These are phyloP conservation scores for Leptodactylus fuscus DNA, from an alignment of 2,113 vertebrate species.

Conservation along the genomic window DNA sequence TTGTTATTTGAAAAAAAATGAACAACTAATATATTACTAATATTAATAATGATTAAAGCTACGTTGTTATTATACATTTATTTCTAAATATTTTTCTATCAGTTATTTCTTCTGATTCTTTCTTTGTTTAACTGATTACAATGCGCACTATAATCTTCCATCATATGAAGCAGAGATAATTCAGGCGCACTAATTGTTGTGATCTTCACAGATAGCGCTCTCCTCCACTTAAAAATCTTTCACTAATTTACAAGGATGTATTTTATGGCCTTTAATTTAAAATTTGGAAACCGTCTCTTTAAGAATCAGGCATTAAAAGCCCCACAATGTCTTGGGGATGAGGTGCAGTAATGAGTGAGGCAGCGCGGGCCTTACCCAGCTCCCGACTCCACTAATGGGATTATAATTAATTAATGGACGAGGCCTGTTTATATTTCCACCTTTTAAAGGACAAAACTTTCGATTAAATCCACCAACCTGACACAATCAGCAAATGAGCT, in stretches of 20 bases:
- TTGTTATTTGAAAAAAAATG: too few species aligned
- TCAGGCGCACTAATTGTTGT: neutral
- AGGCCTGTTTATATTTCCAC: slow-evolving; percentile 42
- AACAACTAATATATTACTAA: too few species aligned
- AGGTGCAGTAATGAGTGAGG: slow-evolving; percentile 15
- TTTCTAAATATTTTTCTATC: neutral
- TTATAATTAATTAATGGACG: slow-evolving; percentile 58
- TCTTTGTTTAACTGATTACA: neutral
- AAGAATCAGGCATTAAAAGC: neutral
- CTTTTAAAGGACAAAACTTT: slow-evolving; percentile 36
- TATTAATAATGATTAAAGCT: too few species aligned
- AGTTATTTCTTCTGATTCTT: neutral
- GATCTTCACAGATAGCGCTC: neutral
- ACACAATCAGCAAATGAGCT: slow-evolving; percentile 43
- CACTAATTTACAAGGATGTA: neutral
- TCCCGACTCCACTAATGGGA: slow-evolving; percentile 45
- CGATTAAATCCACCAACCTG: slow-evolving; percentile 6
- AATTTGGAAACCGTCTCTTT: neutral
- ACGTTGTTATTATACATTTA: too few species aligned
- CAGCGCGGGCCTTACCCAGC: neutral
- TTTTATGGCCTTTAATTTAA: neutral
- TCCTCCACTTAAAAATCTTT: neutral
- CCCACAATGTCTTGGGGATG: neutral
- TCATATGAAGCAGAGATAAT: neutral
- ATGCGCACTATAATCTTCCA: neutral